A percentile compares a stretch with the other conserved stretches of the same genome.
These are phyloP conservation scores for Protophormia terraenovae DNA, from an alignment of 2,888 invertebrate genomes.

Conservation along the genomic window DNA sequence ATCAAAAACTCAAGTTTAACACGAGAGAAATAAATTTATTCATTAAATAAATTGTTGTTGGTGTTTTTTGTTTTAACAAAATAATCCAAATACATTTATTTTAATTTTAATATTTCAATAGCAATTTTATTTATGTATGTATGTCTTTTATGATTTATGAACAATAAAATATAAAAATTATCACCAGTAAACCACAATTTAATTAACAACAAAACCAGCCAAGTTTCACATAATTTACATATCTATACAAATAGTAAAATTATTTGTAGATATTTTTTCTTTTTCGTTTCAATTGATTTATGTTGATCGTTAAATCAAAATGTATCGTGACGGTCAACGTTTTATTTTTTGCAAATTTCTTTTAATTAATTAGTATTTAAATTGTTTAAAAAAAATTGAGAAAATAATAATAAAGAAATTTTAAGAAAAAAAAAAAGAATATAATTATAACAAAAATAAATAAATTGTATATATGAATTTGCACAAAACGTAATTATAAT, in stretches of 20 bases:
- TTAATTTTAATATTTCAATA: conserved; percentile 15
- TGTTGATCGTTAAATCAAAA: conserved; percentile 5
- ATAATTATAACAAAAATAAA: too few relatives aligned
- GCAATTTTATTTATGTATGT: conserved; percentile 9
- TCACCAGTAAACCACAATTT: neutral
- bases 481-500: too few relatives aligned
- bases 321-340: neutral
- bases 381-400: too few relatives aligned
- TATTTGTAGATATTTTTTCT: neutral
- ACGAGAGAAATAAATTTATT: neutral
- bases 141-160: conserved; percentile 50
- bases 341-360: too few relatives aligned
- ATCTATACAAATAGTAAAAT: neutral
- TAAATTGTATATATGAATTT: too few relatives aligned
- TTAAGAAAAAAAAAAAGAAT: too few relatives aligned
- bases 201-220: neutral
- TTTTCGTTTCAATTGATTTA: conserved; percentile 38
- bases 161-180: conserved; percentile 27
- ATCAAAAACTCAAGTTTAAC: neutral
- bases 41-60: neutral
- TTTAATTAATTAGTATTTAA: too few relatives aligned
- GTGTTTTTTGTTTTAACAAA: neutral
- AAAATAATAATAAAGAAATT: too few relatives aligned
- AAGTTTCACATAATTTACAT: conserved; percentile 8
- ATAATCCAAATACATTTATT: neutral